phyloP scores from a whole-genome alignment of 1,140 invertebrate species.

The Harlomillsia oculata region DNA sequence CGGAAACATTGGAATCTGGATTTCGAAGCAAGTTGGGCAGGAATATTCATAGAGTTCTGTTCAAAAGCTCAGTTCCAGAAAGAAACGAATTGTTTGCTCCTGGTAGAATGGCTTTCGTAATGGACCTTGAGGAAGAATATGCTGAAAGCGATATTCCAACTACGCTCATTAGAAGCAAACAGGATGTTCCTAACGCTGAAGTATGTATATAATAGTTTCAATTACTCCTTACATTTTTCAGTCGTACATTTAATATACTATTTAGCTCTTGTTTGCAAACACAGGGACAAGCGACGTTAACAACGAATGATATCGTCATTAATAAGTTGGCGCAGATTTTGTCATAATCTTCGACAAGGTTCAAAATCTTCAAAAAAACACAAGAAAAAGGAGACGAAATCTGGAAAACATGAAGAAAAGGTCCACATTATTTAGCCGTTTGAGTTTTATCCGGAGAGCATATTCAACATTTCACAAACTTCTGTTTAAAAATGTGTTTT shows the following conservation, averaged over 20 bases:
- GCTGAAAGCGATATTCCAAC: conserved; percentile 90
- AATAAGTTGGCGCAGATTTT: conserved; percentile 96
- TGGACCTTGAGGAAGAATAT: conserved; percentile 86
- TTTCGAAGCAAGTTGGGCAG: conserved; percentile 69
- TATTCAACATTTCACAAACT: background rate
- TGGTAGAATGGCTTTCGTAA: conserved; percentile 94
- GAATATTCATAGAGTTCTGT: conserved; percentile 57
- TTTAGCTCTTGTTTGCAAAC: conserved; percentile 16
- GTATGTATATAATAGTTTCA: conserved; percentile 39
- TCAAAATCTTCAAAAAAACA: conserved; percentile 64
- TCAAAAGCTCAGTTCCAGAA: conserved; percentile 42
- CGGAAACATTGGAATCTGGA: conserved; percentile 3
- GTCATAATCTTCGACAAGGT: conserved; percentile 79
- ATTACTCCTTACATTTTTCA: background rate
- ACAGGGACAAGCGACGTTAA: conserved; percentile 67
- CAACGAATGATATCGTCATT: conserved; percentile 90
- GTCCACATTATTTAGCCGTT: conserved; percentile 3
- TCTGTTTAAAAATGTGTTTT: background rate
- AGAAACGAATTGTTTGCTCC: conserved; percentile 91
- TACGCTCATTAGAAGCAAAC: conserved; percentile 86
- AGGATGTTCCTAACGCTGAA: conserved; percentile 71
- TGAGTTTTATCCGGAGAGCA: background rate
- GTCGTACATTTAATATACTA: background rate
- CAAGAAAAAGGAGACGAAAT: conserved; percentile 56
- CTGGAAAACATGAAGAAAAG: conserved; percentile 34